Evolutionary conservation across 1,140 invertebrate species (phyloP), one percentile per base, ranked within the genome.

Genomic region (Varroa destructor): DNA sequence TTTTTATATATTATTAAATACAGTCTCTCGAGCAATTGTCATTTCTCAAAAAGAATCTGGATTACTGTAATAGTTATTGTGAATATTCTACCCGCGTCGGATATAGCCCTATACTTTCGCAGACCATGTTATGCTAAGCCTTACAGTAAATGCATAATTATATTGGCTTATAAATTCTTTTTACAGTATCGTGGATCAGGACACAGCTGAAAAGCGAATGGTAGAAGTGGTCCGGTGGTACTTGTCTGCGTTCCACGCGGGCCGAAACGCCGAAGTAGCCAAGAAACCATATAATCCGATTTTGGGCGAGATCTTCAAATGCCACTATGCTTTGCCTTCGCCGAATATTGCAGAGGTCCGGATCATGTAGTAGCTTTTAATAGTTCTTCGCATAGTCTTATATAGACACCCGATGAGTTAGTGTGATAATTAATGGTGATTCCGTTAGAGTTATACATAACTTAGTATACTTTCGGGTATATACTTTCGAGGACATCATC

Each of bases 251-350:
- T 97, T 95, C 82, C 94, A 98, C 82, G 94, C 94, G 40, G 93
- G 93, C 0, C 85, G 93, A 72, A 94, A 93, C 80, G 91, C 89
- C 74, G 86, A 89, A 46, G 91, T 97, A 1, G 90, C 93, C 71
- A 97, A 96, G 79, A 97, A 98, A 80, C 93, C 94, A 0, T 97
- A 97, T 79, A 98, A 97, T 84, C 94, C 94, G 6, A 89, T 97
- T 74, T 81, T 97, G 74, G 95, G 95, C 0, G 94, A 98, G 82
- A 85, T 91, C 55, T 97, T 97, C 80, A 84, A 88, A 58, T 97
- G 92, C 81, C 84, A 89, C 78, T 93, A 90, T 37, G 8, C 61
- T 67, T 46, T 67, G 36, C 37, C 46, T 8, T 51, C 61, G 10
- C 12, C 61, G 40, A 40, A 40, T 12, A 46, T 40, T 46, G 40